Evolutionary conservation across 2,113 vertebrate species (phyloP), one percentile per base, ranked within the genome.

Genomic region (Centropristis striata): DNA sequence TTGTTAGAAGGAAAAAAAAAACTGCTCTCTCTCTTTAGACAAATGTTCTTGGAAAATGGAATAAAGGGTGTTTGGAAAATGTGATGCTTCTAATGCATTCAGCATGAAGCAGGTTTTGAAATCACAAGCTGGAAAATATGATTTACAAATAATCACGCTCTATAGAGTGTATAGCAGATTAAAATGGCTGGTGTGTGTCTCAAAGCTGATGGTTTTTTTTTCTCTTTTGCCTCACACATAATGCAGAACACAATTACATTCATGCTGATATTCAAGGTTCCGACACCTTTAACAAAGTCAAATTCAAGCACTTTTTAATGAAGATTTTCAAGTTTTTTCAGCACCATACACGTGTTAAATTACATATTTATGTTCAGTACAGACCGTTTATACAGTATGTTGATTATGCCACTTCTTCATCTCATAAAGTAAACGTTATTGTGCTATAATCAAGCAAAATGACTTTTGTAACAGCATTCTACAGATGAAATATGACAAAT

Each of bases 71-170:
- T 66, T 83, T 75, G 59, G 61, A 67, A 75, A 87, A 63, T 21
- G 11, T 68, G 32, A 88, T 28, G 50, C 54, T 70, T 71, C 58
- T 67, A 57, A 81, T 67, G 51, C 58, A 36, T 79, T 85, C 32
- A 7, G 60, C 32, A 68, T 25, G 76, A 68, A 65, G 53, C 65
- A 20, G 57, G 36, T 70, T 83, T 75, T 85, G 54, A 83, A 83
- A 87, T 73, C 66, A 68, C 27, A 59, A 75, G 75, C 83, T 86
- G 76, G 66, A 81, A 88, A 89, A 68, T 78, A 63, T 72, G 71
- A 78, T 82, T 83, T 78, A 65, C 53, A 73, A 76, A 78, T 70
- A 75, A 78, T 70, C 23, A 66, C 2, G 39, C 41, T 65, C 42
- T 69, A 49, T 54, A 59, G 39, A 46, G 64, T 79, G 46, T 59